Evolutionary conservation across 2,888 invertebrate genomes (phyloP), one percentile per base, ranked within the genome.

Genomic region (Coelopa pilipes): DNA sequence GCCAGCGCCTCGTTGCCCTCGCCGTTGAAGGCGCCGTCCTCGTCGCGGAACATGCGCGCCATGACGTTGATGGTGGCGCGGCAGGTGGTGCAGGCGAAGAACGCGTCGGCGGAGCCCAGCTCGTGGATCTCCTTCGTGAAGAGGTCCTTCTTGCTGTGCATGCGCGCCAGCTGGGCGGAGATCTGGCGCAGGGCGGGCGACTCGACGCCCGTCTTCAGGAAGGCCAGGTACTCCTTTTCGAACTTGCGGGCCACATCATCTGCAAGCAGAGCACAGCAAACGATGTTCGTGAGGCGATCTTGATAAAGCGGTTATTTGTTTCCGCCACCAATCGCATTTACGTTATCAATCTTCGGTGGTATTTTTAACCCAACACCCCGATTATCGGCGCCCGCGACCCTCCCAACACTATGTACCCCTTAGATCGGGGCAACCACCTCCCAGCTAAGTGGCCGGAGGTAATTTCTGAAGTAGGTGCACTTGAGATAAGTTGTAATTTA

Each of bases 31-130:
- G 88, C 87, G 0, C 89, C 82, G 24, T 87, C 83, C 0, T 90
- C 90, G 0, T 88, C 87, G 0, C 89, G 89, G 9, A 90, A 85
- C 12, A 88, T 86, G 4, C 87, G 79, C 0, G 74, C 62, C 0
- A 85, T 0, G 1, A 86, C 81, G 19, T 79, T 83, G 3, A 84
- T 73, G 0, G 82, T 77, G 1, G 87, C 82, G 0, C 84, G 81
- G 53, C 87, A 87, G 0, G 82, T 55, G 9, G 84, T 82, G 72
- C 87, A 87, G 0, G 80, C 47, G 12, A 86, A 81, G 24, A 80
- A 83, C 77, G 86, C 78, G 79, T 85, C 81, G 0, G 73, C 67
- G 0, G 77, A 10, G 1, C 77, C 76, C 1, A 86, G 68, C 15
- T 85, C 81, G 0, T 75, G 81, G 19, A 84, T 24, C 34, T 82